Evolutionary conservation across 2,888 invertebrate genomes (phyloP), one percentile per base, ranked within the genome.

Genomic region (Xylophagus ater): DNA sequence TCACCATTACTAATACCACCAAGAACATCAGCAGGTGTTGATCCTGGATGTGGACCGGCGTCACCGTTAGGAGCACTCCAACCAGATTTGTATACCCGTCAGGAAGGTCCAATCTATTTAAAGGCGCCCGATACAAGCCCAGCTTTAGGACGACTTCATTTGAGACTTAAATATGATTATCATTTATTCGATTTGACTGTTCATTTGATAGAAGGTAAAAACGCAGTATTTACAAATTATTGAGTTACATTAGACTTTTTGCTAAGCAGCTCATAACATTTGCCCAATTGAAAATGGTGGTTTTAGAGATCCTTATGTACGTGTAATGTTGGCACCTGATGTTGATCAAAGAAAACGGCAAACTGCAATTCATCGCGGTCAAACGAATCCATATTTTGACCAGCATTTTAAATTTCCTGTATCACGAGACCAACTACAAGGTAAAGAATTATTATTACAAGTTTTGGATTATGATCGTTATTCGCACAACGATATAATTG

Each of bases 351-450:
- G 87, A 32, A 84, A 85, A 46, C 74, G 90, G 4, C 87, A 90
- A 62, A 88, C 89, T 0, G 76, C 78, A 10, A 84, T 88, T 32
- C 83, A 85, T 57, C 72, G 85, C 42, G 85, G 85, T 58, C 83
- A 87, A 52, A 74, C 81, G 7, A 86, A 87, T 64, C 89, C 89
- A 0, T 81, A 81, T 65, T 90, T 88, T 62, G 85, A 90, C 67
- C 87, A 90, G 58, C 83, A 84, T 59, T 90, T 90, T 67, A 90
- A 89, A 66, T 90, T 90, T 59, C 89, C 90, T 1, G 83, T 90
- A 7, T 85, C 88, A 10, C 82, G 85, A 51, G 89, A 90, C 50
- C 88, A 90, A 49, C 68, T 90, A 30, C 75, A 78, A 37, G 83
- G 85, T 42, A 86, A 84, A 61, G 79, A 76, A 17, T 66, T 88